Percentiles rank a stretch among this genome's conserved stretches.
Conservation (phyloP, 1,140 invertebrate genomes). For the Pararge aegeria region DNA sequence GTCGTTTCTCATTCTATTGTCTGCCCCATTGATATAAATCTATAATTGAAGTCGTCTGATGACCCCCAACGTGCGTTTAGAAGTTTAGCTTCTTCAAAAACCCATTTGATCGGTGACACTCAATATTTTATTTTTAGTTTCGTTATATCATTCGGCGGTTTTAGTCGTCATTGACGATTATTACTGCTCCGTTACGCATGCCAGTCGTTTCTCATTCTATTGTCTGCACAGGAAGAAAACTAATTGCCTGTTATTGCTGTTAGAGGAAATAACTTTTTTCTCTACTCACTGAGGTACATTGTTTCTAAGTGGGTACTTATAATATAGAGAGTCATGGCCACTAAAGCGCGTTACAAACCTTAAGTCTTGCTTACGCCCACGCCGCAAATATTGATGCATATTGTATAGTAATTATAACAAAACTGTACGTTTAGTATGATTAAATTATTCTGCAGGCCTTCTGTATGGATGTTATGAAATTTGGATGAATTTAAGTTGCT, state of each 20-base stretch:
- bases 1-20: background rate
- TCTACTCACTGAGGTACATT: background rate
- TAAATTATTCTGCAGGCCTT: too few species aligned
- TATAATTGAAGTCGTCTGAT: too few species aligned
- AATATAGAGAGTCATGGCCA: too few species aligned
- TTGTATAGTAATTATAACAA: too few species aligned
- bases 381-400: too few species aligned
- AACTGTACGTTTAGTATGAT: too few species aligned
- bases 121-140: background rate
- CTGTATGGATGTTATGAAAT: too few species aligned
- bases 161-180: conserved; percentile 6
- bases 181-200: conserved; percentile 1
- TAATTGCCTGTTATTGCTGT: conserved; percentile 10
- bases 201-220: background rate
- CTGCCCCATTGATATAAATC: too few species aligned
- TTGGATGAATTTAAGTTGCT: too few species aligned
- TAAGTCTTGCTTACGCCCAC: too few species aligned
- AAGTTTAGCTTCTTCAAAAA: background rate
- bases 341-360: too few species aligned
- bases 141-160: background rate
- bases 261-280: conserved; percentile 13
- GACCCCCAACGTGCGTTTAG: too few species aligned
- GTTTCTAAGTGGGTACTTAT: background rate
- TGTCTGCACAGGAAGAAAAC: conserved; percentile 12
- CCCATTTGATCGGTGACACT: background rate